Evolutionary conservation across 2,888 invertebrate species (phyloP), one percentile per base, ranked within the genome.

Genomic region (Phania funesta): DNA sequence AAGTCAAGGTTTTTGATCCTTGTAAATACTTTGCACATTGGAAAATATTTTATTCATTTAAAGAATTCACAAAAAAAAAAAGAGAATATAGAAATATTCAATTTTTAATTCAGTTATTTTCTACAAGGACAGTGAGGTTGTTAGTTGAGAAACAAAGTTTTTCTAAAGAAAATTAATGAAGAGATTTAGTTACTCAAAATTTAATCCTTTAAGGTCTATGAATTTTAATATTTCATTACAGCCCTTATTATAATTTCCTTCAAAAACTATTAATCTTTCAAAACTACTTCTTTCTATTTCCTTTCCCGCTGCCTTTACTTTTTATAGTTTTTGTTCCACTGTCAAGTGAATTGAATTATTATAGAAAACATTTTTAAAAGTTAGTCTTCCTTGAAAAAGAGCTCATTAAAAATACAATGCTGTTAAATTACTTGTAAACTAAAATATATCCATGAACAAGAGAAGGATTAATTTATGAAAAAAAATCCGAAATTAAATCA

Each of bases 331-430:
- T 16, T 8, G 1, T 16, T 6, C 38, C 16, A 3, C 24, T 32
- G 5, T 9, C 35, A 4, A 64, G 4, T 16, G 11, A 32, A 35
- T 29, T 56, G 18, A 35, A 18, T 54, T 29, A 18, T 18, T 44
- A 16, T 13, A 1, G 18, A 29, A 7, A 16, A 8, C 1, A 24
- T 24, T 7, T 29, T 20, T 24, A 3, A 26, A 62, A 44, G 2
- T 29, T 1, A 32, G 3, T 16, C 46, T 32, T 41, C 11, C 6
- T 9, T 16, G 0, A 20, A n/a, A 46, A 71, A 83, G 81, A 83
- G 86, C 86, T 86, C 86, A 85, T 86, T 85, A 86, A 86, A 84
- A 76, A 62, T 83, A 83, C 76, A 85, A 85, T 85, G 86, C 85
- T 86, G 85, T 86, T 85, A 77, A 84, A 76, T 71, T 73, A 77